phyloP scores from a whole-genome alignment of 1,140 invertebrate genomes.

The Drosophila trapezifrons region DNA sequence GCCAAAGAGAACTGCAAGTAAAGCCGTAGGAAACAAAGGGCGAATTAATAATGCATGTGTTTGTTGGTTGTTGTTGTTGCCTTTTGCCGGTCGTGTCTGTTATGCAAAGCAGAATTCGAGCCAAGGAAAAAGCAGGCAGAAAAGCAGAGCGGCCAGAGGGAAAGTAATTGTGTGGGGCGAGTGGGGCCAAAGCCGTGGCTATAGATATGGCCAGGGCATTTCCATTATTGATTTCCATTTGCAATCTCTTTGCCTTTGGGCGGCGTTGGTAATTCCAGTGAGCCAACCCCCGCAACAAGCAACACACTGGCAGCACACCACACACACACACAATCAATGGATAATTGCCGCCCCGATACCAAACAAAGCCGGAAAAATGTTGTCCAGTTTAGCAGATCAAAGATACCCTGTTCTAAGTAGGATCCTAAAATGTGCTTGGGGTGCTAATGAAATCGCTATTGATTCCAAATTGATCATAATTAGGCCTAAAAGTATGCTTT shows the following conservation, averaged over 20 bases:
- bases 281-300: conserved; percentile 12
- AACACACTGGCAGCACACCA: conserved; percentile 16
- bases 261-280: conserved; percentile 43
- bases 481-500: too few species aligned
- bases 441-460: too few species aligned
- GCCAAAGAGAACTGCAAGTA: conserved; percentile 41
- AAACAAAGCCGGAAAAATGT: conserved; percentile 23
- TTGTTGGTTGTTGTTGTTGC: conserved; percentile 16
- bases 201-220: conserved; percentile 46
- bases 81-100: conserved; percentile 13
- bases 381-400: conserved; percentile 9
- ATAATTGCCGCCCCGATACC: conserved; percentile 38
- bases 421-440: background rate
- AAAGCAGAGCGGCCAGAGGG: background rate
- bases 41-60: conserved; percentile 41
- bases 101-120: conserved; percentile 40
- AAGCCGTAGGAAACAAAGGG: conserved; percentile 14
- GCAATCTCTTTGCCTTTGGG: conserved; percentile 32
- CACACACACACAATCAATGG: conserved; percentile 10
- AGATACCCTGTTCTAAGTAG: conserved; percentile 5
- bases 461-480: background rate
- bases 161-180: background rate
- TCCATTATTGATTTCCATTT: conserved; percentile 76
- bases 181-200: conserved; percentile 4
- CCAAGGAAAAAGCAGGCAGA: conserved; percentile 29